phyloP scores from a whole-genome alignment of 2,113 vertebrate genomes.

The Synodontis membranacea region DNA sequence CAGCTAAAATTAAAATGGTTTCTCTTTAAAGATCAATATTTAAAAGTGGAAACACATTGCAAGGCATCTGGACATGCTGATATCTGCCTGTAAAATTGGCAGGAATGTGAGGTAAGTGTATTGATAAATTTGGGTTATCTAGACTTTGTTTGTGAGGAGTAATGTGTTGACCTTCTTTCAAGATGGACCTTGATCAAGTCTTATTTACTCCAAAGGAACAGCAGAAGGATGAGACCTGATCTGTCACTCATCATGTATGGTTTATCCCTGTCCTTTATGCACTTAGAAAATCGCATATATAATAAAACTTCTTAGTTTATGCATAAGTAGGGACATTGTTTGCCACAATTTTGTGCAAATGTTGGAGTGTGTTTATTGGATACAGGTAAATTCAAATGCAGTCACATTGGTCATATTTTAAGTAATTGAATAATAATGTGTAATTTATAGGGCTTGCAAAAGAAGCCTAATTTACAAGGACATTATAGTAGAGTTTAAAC shows the following conservation, averaged over 20 bases:
- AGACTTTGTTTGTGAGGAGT: not conserved
- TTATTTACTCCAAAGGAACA: not conserved
- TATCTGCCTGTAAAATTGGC: not conserved
- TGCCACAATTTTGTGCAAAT: not conserved
- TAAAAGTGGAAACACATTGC: not conserved
- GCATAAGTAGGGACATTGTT: not conserved
- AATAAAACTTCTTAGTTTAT: not conserved
- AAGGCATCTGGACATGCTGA: not conserved
- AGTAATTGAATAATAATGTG: not conserved
- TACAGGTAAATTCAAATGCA: not conserved
- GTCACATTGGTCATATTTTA: not conserved
- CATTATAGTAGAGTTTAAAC: not conserved
- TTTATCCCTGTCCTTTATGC: not conserved
- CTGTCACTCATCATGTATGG: not conserved
- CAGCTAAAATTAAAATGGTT: too few species aligned
- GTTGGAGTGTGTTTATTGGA: not conserved
- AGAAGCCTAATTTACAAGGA: not conserved
- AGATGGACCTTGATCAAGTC: not conserved
- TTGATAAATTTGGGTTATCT: conserved; percentile 19
- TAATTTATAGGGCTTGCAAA: not conserved
- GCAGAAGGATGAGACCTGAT: not conserved
- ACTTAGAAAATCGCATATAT: too few species aligned
- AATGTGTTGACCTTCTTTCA: not conserved
- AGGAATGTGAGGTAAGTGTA: conserved; percentile 26
- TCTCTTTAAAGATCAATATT: too few species aligned